Base-by-base conservation (phyloP, 2,113 vertebrate genomes). In the Cyanocitta stelleri region DNA sequence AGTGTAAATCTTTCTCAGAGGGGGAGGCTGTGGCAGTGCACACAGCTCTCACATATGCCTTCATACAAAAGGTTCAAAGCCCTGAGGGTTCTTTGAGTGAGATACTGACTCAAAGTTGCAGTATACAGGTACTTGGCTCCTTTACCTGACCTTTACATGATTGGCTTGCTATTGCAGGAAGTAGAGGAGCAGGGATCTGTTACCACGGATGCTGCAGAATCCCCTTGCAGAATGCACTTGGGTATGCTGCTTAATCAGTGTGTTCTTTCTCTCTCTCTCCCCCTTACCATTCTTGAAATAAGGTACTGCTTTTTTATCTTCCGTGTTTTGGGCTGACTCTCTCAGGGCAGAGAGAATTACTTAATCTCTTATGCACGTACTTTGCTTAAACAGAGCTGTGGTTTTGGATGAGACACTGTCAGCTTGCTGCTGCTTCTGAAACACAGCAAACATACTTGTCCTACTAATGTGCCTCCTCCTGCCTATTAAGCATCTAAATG, bases 321-420 rank as follows among this genome's bases (percentile, higher is more conserved):
- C 18, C 12, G 3, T 63, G 29, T 23, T 88, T 73, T 63, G 20
- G 18, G 12, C n/a, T 46, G 49, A 76, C 11, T 67, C 59, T 63
- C 64, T 68, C 19, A 23, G 9, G 23, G 21, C 24, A 55, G 21
- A 27, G 18, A 35, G 22, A 35, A 29, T 30, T 44, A 27, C 22
- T 68, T 49, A 26, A 39, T 44, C 26, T 71, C 46, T 74, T 49
- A 32, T 1, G 5, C 13, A 5, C 0, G 0, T 27, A 35, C 5
- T 69, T 62, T 6, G 17, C 35, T 11, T 44, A 73, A 78, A 19
- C 7, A 39, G 43, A 62, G 55, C 41, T 61, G 11, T 43, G 26
- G 13, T 74, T 39, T 71, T 32, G 15, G 16, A 9, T 32, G 46
- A 85, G n/a, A 32, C 11, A 1, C 27, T 22, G 11, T 35, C 58